Evolutionary conservation across 2,888 invertebrate species (phyloP).

Genomic region (Catocala fraxini): DNA sequence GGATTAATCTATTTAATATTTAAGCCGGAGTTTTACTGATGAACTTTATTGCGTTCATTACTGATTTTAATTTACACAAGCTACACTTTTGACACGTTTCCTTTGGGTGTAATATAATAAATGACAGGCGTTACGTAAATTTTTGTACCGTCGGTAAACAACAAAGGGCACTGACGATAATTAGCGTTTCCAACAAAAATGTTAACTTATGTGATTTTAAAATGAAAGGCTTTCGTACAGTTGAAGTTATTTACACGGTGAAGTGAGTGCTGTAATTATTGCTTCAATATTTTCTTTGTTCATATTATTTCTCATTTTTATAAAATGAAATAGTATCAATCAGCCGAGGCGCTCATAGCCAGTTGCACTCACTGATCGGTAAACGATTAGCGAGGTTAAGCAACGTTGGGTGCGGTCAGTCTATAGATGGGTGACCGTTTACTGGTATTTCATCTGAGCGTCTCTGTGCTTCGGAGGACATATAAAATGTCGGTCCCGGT

Average conservation of each 20-base stretch:
- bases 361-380: no score
- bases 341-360: no score
- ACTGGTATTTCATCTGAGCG: no score
- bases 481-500: no score
- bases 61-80: slow-evolving; percentile 36
- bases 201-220: slow-evolving; percentile 19
- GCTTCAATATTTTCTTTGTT: no score
- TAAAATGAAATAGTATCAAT: no score
- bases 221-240: slow-evolving; percentile 11
- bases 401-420: no score
- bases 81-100: slow-evolving; percentile 24
- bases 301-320: no score
- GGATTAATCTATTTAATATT: slow-evolving; percentile 39
- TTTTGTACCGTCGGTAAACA: slow-evolving; percentile 32
- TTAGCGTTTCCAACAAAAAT: slow-evolving; percentile 28
- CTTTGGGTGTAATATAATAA: slow-evolving; percentile 24
- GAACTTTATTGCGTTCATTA: slow-evolving; percentile 34
- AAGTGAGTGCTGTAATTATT: neutral
- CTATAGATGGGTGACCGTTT: no score
- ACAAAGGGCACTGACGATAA: slow-evolving; percentile 27
- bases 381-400: no score
- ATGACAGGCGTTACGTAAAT: slow-evolving; percentile 33
- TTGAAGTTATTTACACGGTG: neutral
- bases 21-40: slow-evolving; percentile 28
- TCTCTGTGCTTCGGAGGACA: no score